Conservation (phyloP, 1,140 invertebrate species). For the Hyposmocoma kahamanoa region DNA sequence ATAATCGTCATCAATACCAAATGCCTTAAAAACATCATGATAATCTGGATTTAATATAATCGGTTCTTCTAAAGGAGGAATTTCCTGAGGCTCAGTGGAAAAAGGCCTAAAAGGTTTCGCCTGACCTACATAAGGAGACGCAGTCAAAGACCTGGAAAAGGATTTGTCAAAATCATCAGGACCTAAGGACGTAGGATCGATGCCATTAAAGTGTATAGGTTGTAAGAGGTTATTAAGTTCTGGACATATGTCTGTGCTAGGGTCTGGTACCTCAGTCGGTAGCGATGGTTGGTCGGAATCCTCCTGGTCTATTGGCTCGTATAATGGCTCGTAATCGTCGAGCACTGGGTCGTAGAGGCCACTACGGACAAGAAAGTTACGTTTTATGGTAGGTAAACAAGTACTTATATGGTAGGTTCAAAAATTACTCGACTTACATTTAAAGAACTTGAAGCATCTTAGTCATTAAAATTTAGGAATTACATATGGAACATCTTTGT, state of each 20-base stretch:
- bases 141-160: conserved; percentile 29
- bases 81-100: conserved; percentile 37
- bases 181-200: neutral
- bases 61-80: conserved; percentile 47
- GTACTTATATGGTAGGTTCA: too few relatives aligned
- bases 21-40: conserved; percentile 32
- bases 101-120: conserved; percentile 49
- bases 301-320: conserved; percentile 44
- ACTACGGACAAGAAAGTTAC: conserved; percentile 27
- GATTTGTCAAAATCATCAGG: neutral
- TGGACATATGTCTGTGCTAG: neutral
- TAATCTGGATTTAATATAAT: conserved; percentile 50
- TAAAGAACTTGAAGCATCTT: too few relatives aligned
- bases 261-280: conserved; percentile 41
- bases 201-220: too few relatives aligned
- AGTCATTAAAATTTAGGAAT: too few relatives aligned
- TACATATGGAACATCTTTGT: too few relatives aligned
- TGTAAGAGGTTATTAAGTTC: too few relatives aligned
- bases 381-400: too few relatives aligned
- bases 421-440: too few relatives aligned
- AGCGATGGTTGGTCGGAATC: conserved; percentile 40
- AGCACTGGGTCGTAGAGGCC: conserved; percentile 51
- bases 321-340: conserved; percentile 41
- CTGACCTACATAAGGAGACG: conserved; percentile 28
- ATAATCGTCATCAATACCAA: conserved; percentile 17